Base-by-base conservation (phyloP, 1,140 invertebrate genomes). In the Nautilus pompilius region DNA sequence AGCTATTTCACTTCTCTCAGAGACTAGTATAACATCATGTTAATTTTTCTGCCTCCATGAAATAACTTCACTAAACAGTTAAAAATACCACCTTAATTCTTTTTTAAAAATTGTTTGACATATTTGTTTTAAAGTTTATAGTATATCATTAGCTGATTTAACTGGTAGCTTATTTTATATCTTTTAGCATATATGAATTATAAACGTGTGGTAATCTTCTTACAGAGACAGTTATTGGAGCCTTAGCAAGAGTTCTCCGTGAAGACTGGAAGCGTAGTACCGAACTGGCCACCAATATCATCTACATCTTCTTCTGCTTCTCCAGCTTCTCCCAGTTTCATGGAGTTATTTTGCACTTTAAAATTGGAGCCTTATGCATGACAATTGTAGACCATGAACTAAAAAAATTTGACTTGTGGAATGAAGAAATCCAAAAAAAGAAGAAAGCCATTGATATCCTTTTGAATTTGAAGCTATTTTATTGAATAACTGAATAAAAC, bases 261-360 rank as follows among this genome's bases (percentile, higher is more conserved):
- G 97, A 99, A 86, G 96, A 99, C 84, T 98, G 95, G 90, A 93
- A 91, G 83, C 90, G 92, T 77, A 98, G 93, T 80, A 90, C 98
- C 73, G 95, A 98, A 81, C 82, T 99, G 30, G 95, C 93, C 60
- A 97, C 93, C 70, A 97, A 98, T 82, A 95, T 99, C 76, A 90
- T 98, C 65, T 95, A 95, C 78, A 93, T 94, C 67, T 99, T 99
- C 84, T 95, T 96, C 78, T 97, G 93, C 79, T 96, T 99, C 81
- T 98, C 96, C 13, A 92, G 91, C n/a, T 99, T 96, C 79, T 90
- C 90, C 69, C 89, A 94, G 76, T 99, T 99, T 84, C 96, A 99
- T 82, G 88, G 90, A 36, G 89, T 98, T 13, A 91, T 99, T 54
- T 85, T 91, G 13, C 91, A 93, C 74, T 93, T 93, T 74, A 95